Evolutionary conservation across 2,888 invertebrate genomes (phyloP).

Genomic region (Punctoribates punctum): DNA sequence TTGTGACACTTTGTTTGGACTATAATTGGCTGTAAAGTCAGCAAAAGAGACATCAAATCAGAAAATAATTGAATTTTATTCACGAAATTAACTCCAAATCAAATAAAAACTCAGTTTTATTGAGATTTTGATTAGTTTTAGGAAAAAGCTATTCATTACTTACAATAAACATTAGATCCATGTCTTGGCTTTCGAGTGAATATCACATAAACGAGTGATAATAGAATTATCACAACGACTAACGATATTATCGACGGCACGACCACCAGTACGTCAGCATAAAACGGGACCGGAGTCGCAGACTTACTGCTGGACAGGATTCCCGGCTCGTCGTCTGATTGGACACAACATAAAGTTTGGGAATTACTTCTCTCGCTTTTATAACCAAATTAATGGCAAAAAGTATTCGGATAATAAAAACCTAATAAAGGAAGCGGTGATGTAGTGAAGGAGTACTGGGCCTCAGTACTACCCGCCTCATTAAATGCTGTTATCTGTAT

Average conservation of each 20-base stretch:
- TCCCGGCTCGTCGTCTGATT: conserved; percentile 36
- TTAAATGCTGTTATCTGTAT: conserved; percentile 69
- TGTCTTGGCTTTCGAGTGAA: conserved; percentile 43
- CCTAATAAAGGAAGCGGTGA: conserved; percentile 14
- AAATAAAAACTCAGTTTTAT: neutral
- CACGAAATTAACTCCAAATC: neutral
- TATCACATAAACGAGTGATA: conserved; percentile 43
- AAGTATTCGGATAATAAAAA: neutral
- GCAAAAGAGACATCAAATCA: neutral
- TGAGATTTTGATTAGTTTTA: neutral
- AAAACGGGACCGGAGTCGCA: conserved; percentile 39
- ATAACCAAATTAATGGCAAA: neutral
- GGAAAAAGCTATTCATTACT: neutral
- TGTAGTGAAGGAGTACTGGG: conserved; percentile 92
- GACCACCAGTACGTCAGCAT: conserved; percentile 40
- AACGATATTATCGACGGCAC: conserved; percentile 42
- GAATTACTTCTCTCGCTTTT: neutral
- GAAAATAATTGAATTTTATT: neutral
- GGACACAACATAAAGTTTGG: neutral
- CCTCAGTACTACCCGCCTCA: conserved; percentile 91
- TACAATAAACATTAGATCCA: conserved; percentile 39
- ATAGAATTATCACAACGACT: conserved; percentile 39
- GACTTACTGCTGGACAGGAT: conserved; percentile 28
- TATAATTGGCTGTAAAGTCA: conserved; percentile 41
- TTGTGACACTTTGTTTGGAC: conserved; percentile 37